phyloP scores from a whole-genome alignment of 2,797 vertebrate genomes.

The Gambelia wislizenii region DNA sequence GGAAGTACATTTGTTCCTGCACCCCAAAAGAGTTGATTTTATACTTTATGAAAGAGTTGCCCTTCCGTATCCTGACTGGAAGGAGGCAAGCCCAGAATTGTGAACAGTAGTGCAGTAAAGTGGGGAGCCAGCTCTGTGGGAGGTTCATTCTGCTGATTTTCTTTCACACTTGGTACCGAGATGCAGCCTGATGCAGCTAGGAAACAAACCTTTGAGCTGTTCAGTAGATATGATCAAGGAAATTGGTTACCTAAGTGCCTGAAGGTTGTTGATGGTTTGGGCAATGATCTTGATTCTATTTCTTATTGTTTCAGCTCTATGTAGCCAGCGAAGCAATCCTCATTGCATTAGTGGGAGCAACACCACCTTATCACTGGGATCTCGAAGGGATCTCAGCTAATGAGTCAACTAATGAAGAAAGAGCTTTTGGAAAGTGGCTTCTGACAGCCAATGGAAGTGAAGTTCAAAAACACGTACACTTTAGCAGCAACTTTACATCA shows the following conservation, averaged over 20 bases:
- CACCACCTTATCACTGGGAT: conserved; percentile 81
- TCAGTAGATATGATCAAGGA: background rate
- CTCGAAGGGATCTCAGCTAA: conserved; percentile 71
- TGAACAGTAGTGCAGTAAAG: background rate
- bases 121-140: background rate
- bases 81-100: background rate
- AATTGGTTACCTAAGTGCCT: background rate
- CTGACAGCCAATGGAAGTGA: conserved; percentile 77
- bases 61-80: background rate
- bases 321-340: conserved; percentile 83
- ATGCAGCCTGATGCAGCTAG: background rate
- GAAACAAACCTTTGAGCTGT: background rate
- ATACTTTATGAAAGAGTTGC: background rate
- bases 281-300: conserved; percentile 18
- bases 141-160: no score
- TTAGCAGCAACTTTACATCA: conserved; percentile 80
- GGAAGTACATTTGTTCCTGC: no score
- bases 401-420: conserved; percentile 50
- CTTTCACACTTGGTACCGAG: background rate
- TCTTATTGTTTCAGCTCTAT: conserved; percentile 76
- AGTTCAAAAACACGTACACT: conserved; percentile 75
- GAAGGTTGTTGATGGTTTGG: background rate
- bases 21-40: background rate
- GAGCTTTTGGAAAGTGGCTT: conserved; percentile 79
- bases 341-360: conserved; percentile 79